phyloP scores from a whole-genome alignment of 2,113 vertebrate species.

The Trogon surrucura region DNA sequence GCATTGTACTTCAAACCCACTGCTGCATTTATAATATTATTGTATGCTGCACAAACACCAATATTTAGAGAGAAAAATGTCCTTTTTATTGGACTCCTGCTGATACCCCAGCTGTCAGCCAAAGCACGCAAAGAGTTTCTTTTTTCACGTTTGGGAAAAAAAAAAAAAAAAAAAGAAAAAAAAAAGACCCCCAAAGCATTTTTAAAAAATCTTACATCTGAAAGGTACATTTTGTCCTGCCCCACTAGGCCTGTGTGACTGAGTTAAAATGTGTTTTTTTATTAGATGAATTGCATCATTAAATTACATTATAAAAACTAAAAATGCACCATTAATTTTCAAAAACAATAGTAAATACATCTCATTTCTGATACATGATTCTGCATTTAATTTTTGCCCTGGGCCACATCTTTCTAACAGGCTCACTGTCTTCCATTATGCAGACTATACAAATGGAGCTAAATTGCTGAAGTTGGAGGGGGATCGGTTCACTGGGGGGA shows the following conservation, averaged over 20 bases:
- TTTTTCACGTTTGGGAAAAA: neutral
- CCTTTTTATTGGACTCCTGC: slow-evolving; percentile 69
- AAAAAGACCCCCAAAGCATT: slow-evolving; percentile 61
- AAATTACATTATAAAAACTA: slow-evolving; percentile 99
- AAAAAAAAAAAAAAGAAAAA: neutral
- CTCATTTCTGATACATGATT: slow-evolving; percentile 89
- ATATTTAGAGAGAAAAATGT: slow-evolving; percentile 65
- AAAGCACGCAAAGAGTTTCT: slow-evolving; percentile 21
- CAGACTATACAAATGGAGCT: slow-evolving; percentile 88
- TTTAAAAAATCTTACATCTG: slow-evolving; percentile 60
- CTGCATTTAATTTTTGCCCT: slow-evolving; percentile 90
- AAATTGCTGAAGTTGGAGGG: slow-evolving; percentile 81
- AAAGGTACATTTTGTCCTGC: slow-evolving; percentile 85
- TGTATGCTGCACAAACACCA: slow-evolving; percentile 56
- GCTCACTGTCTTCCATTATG: slow-evolving; percentile 91
- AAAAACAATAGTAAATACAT: slow-evolving; percentile 96
- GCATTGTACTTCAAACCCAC: slow-evolving; percentile 66
- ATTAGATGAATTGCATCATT: slow-evolving; percentile 99
- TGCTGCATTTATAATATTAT: slow-evolving; percentile 52
- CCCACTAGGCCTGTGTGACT: slow-evolving; percentile 87
- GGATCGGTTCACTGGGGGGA: slow-evolving; percentile 16
- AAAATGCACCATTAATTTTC: slow-evolving; percentile 99
- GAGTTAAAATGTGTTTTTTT: slow-evolving; percentile 88
- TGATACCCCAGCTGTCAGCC: slow-evolving; percentile 67
- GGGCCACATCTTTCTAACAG: slow-evolving; percentile 82